A percentile compares a stretch with the other conserved stretches of the same genome.
phyloP scores from a whole-genome alignment of 35 echinoderm and acorn worm species.

The Lytechinus variegatus region DNA sequence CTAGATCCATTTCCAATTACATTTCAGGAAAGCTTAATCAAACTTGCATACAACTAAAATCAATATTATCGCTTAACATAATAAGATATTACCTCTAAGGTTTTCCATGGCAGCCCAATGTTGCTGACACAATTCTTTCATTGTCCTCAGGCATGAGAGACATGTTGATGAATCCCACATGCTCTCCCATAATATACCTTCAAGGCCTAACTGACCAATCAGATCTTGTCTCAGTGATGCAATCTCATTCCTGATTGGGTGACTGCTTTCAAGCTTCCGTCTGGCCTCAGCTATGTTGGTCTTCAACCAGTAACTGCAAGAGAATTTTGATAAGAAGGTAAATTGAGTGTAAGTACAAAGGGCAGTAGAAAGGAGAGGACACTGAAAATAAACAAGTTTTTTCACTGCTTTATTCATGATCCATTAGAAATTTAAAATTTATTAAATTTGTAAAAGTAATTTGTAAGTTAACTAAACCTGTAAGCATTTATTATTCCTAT shows the following conservation, averaged over 20 bases:
- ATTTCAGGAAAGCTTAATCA: no score
- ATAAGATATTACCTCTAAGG: conserved; percentile 60
- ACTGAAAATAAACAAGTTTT: no score
- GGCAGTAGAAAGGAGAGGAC: no score
- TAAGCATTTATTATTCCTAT: no score
- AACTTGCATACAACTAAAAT: no score
- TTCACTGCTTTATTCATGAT: no score
- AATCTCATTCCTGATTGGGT: conserved; percentile 65
- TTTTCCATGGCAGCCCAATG: conserved; percentile 61
- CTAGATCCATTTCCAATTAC: no score
- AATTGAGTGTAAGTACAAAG: no score
- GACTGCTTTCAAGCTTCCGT: conserved; percentile 52
- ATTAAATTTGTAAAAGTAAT: no score
- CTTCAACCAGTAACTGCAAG: conserved; percentile 70
- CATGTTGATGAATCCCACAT: conserved; percentile 72
- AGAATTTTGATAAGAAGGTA: background rate
- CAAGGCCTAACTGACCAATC: conserved; percentile 52
- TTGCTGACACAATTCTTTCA: conserved; percentile 48
- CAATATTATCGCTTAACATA: no score
- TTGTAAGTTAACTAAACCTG: no score
- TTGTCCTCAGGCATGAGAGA: conserved; percentile 61
- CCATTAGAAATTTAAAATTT: no score
- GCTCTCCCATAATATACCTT: conserved; percentile 71
- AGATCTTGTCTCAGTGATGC: conserved; percentile 50
- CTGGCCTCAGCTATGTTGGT: conserved; percentile 67